These are phyloP conservation scores for Pteria penguin DNA, from an alignment of 2,888 invertebrate genomes.

Conservation along the genomic window DNA sequence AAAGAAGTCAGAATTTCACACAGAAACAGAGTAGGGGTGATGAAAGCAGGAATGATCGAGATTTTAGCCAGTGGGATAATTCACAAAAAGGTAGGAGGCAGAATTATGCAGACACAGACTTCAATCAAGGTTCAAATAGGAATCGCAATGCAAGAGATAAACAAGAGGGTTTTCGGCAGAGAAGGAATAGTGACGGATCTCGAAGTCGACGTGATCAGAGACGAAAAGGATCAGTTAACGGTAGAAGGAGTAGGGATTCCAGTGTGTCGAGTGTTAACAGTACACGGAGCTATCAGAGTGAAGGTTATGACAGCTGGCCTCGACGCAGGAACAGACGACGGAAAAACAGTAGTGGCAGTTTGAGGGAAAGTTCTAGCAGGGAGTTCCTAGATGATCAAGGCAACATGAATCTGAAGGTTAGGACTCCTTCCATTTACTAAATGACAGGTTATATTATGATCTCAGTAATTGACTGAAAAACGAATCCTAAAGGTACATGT, in stretches of 20 bases:
- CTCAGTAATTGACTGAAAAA: too few species aligned
- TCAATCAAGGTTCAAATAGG: not conserved
- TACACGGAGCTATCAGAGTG: slow-evolving; percentile 55
- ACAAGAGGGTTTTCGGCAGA: slow-evolving; percentile 22
- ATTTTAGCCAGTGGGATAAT: not conserved
- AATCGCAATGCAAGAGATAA: not conserved
- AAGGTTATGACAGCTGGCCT: slow-evolving; percentile 46
- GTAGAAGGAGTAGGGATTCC: slow-evolving; percentile 59
- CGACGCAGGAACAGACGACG: slow-evolving; percentile 38
- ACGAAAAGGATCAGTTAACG: slow-evolving; percentile 28
- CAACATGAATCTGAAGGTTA: slow-evolving; percentile 30
- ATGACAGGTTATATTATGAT: too few species aligned
- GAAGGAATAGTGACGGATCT: slow-evolving; percentile 34
- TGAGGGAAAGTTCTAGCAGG: slow-evolving; percentile 32
- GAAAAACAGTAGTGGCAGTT: slow-evolving; percentile 31
- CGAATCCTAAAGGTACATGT: too few species aligned
- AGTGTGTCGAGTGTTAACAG: slow-evolving; percentile 64
- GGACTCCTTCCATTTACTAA: too few species aligned
- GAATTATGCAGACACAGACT: slow-evolving; percentile 1
- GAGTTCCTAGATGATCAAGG: slow-evolving; percentile 37
- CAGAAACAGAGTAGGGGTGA: not conserved
- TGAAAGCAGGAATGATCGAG: slow-evolving; percentile 7
- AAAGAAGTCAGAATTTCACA: slow-evolving; percentile 12
- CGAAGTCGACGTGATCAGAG: slow-evolving; percentile 40
- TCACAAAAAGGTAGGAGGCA: slow-evolving; percentile 8